Evolutionary conservation across 2,797 vertebrate genomes (phyloP), one percentile per base, ranked within the genome.

Genomic region (Numenius phaeopus): DNA sequence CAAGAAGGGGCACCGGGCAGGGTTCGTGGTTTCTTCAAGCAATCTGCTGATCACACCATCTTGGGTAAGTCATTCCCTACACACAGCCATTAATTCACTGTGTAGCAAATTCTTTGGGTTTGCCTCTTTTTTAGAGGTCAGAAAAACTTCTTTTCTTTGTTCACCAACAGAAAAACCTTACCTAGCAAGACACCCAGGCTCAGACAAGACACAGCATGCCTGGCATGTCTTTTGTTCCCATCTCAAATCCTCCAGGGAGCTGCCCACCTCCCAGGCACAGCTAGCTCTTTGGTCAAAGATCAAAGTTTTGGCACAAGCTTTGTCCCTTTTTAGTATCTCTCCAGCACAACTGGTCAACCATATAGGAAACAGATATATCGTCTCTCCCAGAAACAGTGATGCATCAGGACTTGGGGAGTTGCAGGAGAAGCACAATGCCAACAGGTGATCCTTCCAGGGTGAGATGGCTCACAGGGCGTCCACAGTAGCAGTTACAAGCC

Each of bases 11-110:
- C 77, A 77, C 21, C 46, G 78, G 61, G 46, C 64, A 80, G 75
- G 66, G 47, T 44, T 93, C 1, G 62, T 79, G 67, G 80, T 82
- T 97, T 94, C 59, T 71, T 81, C 78, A 91, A 88, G 81, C 49
- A 84, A 77, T 89, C 34, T 89, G 81, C 83, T 94, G 87, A 89
- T 89, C 37, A 64, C 58, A 42, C 30, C 20, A 42, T 47, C 40
- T n/a, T 62, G 40, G 44, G n/a, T 62, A 88, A 67, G 47, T 76
- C 55, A 85, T 50, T 20, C 57, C 23, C 39, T 23, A 40, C 2
- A 2, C 40, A 42, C 34, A 84, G 40, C 44, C 62, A 70, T 84
- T 84, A 87, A 82, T 88, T 84, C n/a, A 3, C 47, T 50, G 7
- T 11, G 12, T 42, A 62, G 42, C 42, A 54, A 88, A 71, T 69